These are phyloP conservation scores for Hoplias malabaricus DNA, from an alignment of 2,113 vertebrate genomes.

Conservation along the genomic window DNA sequence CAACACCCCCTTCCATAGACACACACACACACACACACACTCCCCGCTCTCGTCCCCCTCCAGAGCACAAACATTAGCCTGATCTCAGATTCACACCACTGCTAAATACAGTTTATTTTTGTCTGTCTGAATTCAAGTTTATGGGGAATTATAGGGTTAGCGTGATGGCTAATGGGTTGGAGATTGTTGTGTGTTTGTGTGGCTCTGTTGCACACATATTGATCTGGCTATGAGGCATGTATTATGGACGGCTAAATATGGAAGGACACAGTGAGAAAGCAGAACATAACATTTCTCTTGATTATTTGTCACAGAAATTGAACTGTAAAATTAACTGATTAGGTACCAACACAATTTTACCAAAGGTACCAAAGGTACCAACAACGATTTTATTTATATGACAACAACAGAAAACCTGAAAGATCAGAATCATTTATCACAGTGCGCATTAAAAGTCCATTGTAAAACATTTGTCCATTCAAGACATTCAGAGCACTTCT, in stretches of 20 bases:
- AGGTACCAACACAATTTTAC: too few relatives aligned
- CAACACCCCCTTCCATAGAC: slow-evolving; percentile 66
- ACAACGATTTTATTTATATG: too few relatives aligned
- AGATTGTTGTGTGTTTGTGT: slow-evolving; percentile 83
- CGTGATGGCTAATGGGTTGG: slow-evolving; percentile 87
- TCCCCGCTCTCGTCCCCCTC: slow-evolving; percentile 35
- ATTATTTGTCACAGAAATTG: too few relatives aligned
- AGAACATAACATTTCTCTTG: too few relatives aligned
- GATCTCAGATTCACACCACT: slow-evolving; percentile 86
- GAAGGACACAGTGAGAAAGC: background rate
- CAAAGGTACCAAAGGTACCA: too few relatives aligned
- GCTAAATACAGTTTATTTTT: slow-evolving; percentile 81
- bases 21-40: background rate
- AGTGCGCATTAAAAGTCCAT: too few relatives aligned
- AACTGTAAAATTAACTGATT: too few relatives aligned
- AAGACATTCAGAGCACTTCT: too few relatives aligned
- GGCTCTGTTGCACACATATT: slow-evolving; percentile 84
- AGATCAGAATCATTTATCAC: too few relatives aligned
- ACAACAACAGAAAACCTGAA: too few relatives aligned
- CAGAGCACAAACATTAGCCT: slow-evolving; percentile 87
- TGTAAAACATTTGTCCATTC: too few relatives aligned
- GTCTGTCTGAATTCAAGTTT: slow-evolving; percentile 70
- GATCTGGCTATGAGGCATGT: slow-evolving; percentile 83
- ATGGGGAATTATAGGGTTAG: slow-evolving; percentile 73
- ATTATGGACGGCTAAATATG: slow-evolving; percentile 50